Percentiles rank a stretch among this genome's conserved stretches.
Conservation (phyloP, 1,140 invertebrate species). For the Lordiphosa stackelbergi region DNA sequence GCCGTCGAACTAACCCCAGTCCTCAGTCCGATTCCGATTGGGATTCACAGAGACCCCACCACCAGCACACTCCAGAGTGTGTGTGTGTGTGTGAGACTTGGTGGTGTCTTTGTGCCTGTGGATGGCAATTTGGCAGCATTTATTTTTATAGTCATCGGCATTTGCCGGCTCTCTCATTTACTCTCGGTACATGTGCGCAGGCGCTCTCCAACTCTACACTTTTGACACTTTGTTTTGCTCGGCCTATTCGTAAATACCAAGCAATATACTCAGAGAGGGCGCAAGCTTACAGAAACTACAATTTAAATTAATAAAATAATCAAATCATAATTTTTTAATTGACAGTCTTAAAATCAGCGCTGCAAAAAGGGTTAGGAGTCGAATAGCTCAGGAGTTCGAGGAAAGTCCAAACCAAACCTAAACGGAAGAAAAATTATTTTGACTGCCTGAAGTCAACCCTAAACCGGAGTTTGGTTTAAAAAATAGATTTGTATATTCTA, state of each 20-base stretch:
- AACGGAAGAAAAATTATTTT: too few relatives aligned
- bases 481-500: too few relatives aligned
- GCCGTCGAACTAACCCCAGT: constrained; percentile 7
- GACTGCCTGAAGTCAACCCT: too few relatives aligned
- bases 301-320: too few relatives aligned
- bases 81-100: not conserved
- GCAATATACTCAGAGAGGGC: not conserved
- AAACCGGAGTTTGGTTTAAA: too few relatives aligned
- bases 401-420: too few relatives aligned
- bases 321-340: too few relatives aligned
- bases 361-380: too few relatives aligned
- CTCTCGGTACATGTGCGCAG: constrained; percentile 36
- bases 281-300: too few relatives aligned
- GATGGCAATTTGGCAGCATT: constrained; percentile 41
- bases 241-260: constrained; percentile 48
- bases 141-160: constrained; percentile 50
- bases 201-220: constrained; percentile 61
- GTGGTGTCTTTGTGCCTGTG: constrained; percentile 32
- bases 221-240: constrained; percentile 61
- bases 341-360: too few relatives aligned
- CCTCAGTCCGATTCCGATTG: not conserved
- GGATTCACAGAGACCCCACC: not conserved
- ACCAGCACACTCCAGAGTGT: constrained; percentile 9
- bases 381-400: too few relatives aligned
- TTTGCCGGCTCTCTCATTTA: constrained; percentile 14